Base-by-base conservation (phyloP, 2,888 invertebrate species). In the Amphiduros pacificus region DNA sequence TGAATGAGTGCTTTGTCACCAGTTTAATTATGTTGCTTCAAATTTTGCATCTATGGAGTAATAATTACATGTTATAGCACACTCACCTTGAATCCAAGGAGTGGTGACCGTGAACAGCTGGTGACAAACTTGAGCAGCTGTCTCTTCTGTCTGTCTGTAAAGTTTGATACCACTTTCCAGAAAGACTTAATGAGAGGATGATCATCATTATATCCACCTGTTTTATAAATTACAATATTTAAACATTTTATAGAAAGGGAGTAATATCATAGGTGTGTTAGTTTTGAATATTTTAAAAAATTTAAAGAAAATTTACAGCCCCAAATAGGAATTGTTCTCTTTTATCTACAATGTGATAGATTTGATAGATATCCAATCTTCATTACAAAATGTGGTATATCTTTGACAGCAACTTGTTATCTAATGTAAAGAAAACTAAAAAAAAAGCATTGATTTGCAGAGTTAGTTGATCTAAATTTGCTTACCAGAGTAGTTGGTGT, bases 111-210 rank as follows among this genome's bases (percentile, higher is more conserved):
- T 0, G 98, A 98, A 79, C 98, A 98, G 79, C 96, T 95, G 1
- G 99, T 99, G 48, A 98, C 97, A 84, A 99, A 99, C 84, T 96
- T 96, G 9, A 99, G 86, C 57, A 99, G 85, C 77, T 92, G 91
- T 63, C 94, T 87, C 66, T 91, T 89, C 82, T 95, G 92, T n/a
- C 74, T 71, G 24, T 80, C 77, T 56, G 88, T 89, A 80, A 98
- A 94, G 51, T 87, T 87, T 60, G 89, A 87, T 9, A 97, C 87
- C 41, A 93, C 92, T 71, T 89, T 88, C 98, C 98, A 98, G 84
- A 98, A 98, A 61, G 88, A 86, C 65, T 87, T 67, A 65, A 97
- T 93, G 0, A 93, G 94, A 2, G 90, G 90, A 85, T 95, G 94
- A 55, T 90, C 89, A 14, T 86, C 86, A 14, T 88, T 86, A 79